Conservation (phyloP, 1,140 invertebrate species). For the Linepithema humile region DNA sequence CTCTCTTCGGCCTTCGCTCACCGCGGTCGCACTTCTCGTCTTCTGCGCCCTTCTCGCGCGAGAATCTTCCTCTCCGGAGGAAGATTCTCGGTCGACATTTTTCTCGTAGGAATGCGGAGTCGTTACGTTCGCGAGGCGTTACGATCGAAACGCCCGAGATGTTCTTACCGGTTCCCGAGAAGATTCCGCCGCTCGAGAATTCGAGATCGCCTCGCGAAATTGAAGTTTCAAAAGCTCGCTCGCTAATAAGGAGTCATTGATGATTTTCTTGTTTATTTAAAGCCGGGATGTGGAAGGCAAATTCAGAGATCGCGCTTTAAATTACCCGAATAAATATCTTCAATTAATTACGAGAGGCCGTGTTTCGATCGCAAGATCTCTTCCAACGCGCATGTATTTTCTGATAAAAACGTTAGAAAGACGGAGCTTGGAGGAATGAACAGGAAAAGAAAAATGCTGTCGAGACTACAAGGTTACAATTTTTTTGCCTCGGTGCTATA, state of each 20-base stretch:
- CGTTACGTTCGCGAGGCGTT: conserved; percentile 74
- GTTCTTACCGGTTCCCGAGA: conserved; percentile 70
- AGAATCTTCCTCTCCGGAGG: conserved; percentile 35
- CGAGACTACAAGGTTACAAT: conserved; percentile 17
- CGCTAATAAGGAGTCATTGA: conserved; percentile 2
- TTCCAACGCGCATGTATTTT: not conserved
- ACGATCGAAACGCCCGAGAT: conserved; percentile 72
- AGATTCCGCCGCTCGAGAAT: conserved; percentile 40
- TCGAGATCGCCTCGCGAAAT: conserved; percentile 61
- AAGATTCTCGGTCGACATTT: conserved; percentile 75
- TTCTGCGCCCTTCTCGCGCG: conserved; percentile 41
- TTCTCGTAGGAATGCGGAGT: conserved; percentile 74
- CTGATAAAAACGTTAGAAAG: conserved; percentile 29
- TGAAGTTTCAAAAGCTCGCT: conserved; percentile 46
- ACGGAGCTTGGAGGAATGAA: not conserved
- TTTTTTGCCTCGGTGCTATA: conserved; percentile 63
- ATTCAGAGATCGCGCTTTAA: not conserved
- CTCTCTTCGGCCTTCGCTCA: conserved; percentile 32
- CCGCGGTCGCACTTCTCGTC: not conserved
- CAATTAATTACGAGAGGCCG: not conserved
- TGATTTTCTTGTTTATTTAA: not conserved
- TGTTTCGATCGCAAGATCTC: not conserved
- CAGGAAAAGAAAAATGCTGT: not conserved
- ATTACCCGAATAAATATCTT: not conserved
- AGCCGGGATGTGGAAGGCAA: conserved; percentile 16